Evolutionary conservation across 2,888 invertebrate genomes (phyloP).

Genomic region (Metellina segmentata): DNA sequence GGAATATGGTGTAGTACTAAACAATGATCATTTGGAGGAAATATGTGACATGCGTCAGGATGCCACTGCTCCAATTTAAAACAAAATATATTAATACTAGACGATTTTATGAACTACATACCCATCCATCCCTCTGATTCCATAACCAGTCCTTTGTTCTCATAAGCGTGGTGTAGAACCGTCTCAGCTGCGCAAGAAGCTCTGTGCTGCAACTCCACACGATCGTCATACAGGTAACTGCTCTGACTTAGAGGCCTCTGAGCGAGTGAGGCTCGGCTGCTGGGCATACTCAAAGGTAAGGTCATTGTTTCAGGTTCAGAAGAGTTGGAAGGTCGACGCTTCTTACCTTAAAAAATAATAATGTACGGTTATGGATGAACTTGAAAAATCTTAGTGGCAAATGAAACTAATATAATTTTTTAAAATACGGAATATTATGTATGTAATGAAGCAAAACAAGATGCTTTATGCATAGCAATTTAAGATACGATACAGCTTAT

Average conservation of each 20-base stretch:
- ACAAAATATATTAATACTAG: neutral
- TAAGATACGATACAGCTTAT: too few relatives aligned
- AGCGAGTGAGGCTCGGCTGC: constrained; percentile 39
- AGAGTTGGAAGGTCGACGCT: constrained; percentile 54
- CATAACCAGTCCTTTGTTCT: constrained; percentile 70
- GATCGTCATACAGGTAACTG: constrained; percentile 71
- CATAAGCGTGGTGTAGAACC: constrained; percentile 61
- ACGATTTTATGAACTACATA: neutral
- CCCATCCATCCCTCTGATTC: constrained; percentile 72
- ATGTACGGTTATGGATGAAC: neutral
- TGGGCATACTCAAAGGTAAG: constrained; percentile 63
- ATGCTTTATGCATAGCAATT: too few relatives aligned
- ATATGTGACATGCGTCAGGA: too few relatives aligned
- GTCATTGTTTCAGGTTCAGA: constrained; percentile 66
- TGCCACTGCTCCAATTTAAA: neutral
- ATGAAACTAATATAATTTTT: too few relatives aligned
- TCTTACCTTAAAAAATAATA: constrained; percentile 35
- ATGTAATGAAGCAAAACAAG: too few relatives aligned
- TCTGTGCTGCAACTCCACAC: constrained; percentile 72
- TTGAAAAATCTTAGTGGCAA: too few relatives aligned
- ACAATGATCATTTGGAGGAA: neutral
- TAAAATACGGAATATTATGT: too few relatives aligned
- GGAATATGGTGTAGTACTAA: neutral
- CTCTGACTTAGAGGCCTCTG: constrained; percentile 56
- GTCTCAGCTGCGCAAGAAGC: constrained; percentile 71